phyloP scores from a whole-genome alignment of 2,888 invertebrate genomes.

The Limnephilus lunatus region DNA sequence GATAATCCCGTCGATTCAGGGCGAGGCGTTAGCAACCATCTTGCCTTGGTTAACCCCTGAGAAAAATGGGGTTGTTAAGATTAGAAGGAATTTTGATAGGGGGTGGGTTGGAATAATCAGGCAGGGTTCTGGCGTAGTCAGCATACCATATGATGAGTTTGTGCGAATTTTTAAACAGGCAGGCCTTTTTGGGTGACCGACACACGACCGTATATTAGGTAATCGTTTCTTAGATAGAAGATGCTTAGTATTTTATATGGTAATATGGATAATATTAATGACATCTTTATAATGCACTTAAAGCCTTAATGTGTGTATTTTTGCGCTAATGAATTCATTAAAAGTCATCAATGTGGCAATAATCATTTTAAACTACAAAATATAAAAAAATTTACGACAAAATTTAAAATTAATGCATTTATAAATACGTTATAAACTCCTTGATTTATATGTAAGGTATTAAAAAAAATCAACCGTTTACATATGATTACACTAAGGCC shows the following conservation, averaged over 20 bases:
- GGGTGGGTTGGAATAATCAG: neutral
- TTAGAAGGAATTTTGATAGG: slow-evolving; percentile 2
- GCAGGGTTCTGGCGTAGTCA: slow-evolving; percentile 40
- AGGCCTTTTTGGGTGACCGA: neutral
- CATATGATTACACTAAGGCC: neutral
- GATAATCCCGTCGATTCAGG: slow-evolving; percentile 27
- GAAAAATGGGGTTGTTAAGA: slow-evolving; percentile 2
- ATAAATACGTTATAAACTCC: neutral
- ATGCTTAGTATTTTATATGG: neutral
- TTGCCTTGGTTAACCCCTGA: slow-evolving; percentile 13
- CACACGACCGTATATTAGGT: neutral
- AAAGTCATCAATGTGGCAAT: neutral
- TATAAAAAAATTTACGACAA: neutral
- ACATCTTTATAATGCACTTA: neutral
- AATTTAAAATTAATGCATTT: neutral
- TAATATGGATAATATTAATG: neutral
- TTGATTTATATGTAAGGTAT: neutral
- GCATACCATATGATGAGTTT: slow-evolving; percentile 1
- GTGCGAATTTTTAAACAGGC: neutral
- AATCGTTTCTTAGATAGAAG: neutral
- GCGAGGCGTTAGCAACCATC: slow-evolving; percentile 41
- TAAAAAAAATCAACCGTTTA: neutral
- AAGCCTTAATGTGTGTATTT: neutral
- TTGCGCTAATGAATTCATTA: neutral
- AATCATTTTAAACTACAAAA: neutral